These are phyloP conservation scores for Drosophila incognita DNA, from an alignment of 2,888 invertebrate species.

Conservation along the genomic window DNA sequence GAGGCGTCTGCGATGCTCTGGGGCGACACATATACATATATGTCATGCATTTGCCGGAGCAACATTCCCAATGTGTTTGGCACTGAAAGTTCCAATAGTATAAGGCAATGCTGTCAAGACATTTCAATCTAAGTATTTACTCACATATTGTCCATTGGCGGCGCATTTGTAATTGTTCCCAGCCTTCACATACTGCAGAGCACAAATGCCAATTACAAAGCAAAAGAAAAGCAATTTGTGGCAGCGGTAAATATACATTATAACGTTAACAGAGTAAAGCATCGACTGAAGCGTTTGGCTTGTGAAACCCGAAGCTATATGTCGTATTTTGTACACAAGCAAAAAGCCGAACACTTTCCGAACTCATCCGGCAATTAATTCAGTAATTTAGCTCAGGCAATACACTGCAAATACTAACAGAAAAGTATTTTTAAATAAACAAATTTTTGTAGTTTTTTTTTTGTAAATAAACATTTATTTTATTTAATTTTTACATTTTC, in stretches of 20 bases:
- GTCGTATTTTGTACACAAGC: conserved; percentile 1
- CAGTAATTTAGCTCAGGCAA: conserved; percentile 3
- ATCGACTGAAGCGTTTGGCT: conserved; percentile 58
- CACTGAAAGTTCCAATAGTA: conserved; percentile 66
- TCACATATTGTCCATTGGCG: conserved; percentile 73
- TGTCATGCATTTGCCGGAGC: conserved; percentile 81
- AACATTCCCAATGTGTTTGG: conserved; percentile 82
- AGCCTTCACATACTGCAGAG: conserved; percentile 9
- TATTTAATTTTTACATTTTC: background rate
- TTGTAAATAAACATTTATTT: background rate
- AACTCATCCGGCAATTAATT: conserved; percentile 15
- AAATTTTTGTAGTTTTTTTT: accelerated
- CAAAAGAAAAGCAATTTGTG: conserved; percentile 25
- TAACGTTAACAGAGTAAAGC: conserved; percentile 42
- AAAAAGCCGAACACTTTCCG: conserved; percentile 14
- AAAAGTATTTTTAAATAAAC: background rate
- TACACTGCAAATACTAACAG: conserved; percentile 24
- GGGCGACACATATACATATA: conserved; percentile 74
- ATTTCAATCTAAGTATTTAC: conserved; percentile 25
- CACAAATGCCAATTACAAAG: conserved; percentile 38
- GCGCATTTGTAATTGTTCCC: conserved; percentile 53
- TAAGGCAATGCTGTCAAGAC: background rate
- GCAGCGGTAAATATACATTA: conserved; percentile 50
- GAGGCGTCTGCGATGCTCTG: conserved; percentile 14
- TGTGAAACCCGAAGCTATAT: conserved; percentile 36